Base-by-base conservation (phyloP, 1,140 invertebrate genomes). In the Nymphalis io region DNA sequence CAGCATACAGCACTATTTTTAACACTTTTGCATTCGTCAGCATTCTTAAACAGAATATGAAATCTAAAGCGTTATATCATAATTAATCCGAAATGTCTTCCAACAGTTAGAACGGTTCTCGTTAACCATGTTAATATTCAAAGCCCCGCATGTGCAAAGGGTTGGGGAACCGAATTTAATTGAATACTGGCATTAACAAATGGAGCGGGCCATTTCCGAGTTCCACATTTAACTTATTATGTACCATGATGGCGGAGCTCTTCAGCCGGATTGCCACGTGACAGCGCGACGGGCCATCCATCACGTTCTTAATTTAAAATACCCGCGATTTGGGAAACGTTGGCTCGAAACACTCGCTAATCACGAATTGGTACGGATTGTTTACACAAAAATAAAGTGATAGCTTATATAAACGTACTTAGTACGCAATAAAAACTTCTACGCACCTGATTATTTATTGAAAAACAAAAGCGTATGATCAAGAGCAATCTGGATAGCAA, bases 291-390 rank as follows among this genome's bases (percentile, higher is more conserved):
- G 83, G 83, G 78, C 81, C 85, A 91, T 91, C 87, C 87, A 89
- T 91, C 87, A 91, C 81, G 86, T 75, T 86, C 88, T 89, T 89
- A 88, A 88, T 88, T 89, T 88, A 88, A 91, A 91, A 89, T 83
- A 80, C 81, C 86, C 87, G 80, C 83, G 86, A 90, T 90, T 81
- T 83, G 80, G 82, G 81, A 80, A 85, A 83, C 79, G 77, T 79
- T 73, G 80, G 71, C 75, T 68, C 71, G 70, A 77, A 80, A 80
- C 75, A 78, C 83, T 82, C 85, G 83, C 87, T 88, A 85, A 87
- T 89, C 83, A 81, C 78, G 60, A 68, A 68, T 68, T 66, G 59
- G 62, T 78, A 81, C 73, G 84, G 76, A 76, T 79, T 82, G 74
- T 78, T 70, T 74, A 73, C 75, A 80, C 75, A 69, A 64, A 82